phyloP scores from a whole-genome alignment of 2,113 vertebrate genomes.

The Chelonoidis abingdonii region DNA sequence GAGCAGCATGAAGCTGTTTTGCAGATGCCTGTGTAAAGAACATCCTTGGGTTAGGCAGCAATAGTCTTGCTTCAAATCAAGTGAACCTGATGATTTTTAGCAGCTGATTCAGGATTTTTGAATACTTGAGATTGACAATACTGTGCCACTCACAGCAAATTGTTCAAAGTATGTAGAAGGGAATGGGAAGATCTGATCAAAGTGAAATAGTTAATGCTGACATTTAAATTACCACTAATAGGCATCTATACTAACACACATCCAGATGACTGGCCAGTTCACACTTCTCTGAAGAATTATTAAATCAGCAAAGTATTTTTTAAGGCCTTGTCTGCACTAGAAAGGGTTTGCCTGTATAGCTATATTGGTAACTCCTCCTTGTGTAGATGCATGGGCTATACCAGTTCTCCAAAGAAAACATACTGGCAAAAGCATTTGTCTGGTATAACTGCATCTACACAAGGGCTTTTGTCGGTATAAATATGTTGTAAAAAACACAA shows the following conservation, averaged over 20 bases:
- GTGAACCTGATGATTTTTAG: background rate
- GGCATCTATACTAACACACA: background rate
- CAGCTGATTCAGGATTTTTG: too few relatives aligned
- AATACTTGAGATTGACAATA: too few relatives aligned
- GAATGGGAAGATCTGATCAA: background rate
- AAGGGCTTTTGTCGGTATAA: too few relatives aligned
- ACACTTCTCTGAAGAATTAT: background rate
- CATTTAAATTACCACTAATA: background rate
- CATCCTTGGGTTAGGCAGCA: background rate
- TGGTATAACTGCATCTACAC: too few relatives aligned
- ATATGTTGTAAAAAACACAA: too few relatives aligned
- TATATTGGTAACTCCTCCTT: background rate
- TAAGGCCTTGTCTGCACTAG: background rate
- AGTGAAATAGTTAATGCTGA: background rate
- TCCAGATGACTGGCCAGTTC: background rate
- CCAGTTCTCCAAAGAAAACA: too few relatives aligned
- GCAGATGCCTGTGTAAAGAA: background rate
- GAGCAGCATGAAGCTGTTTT: background rate
- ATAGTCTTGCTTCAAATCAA: background rate
- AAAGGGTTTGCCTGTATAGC: background rate
- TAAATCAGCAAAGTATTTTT: too few relatives aligned
- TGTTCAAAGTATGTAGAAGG: background rate
- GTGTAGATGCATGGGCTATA: too few relatives aligned
- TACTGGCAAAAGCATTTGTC: too few relatives aligned
- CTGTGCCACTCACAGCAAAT: background rate